Evolutionary conservation across 2,113 vertebrate genomes (phyloP), one percentile per base, ranked within the genome.

Genomic region (Chloropsis cyanopogon): DNA sequence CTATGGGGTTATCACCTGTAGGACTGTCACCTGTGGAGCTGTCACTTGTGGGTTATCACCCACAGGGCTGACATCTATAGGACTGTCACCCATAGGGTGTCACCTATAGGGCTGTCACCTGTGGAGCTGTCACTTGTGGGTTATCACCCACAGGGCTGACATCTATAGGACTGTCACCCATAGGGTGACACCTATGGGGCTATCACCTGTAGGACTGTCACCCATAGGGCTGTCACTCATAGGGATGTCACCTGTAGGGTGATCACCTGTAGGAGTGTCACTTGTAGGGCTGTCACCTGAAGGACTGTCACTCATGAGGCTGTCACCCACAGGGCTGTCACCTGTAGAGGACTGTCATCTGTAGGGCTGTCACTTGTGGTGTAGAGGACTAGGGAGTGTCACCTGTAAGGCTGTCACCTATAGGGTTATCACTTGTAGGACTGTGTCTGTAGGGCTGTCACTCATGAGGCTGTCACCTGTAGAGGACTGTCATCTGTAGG

Each of bases 401-500:
- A 53, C 69, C 7, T 2, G 2, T 44, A 8, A 26, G 22, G 3
- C 4, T 69, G 26, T 50, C 35, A 50, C 18, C 9, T 4, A 2
- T 28, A 12, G 44, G 1, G 1, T 2, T 42, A 22, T 42, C 70
- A 54, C 22, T 10, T 37, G 37, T 37, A 37, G 37, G 37, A 37
- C 37, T 37, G 37, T 37, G 8, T 37, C 29, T 4, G 3, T 5
- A 9, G 52, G 23, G 4, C 2, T 56, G 13, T 31, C 68, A 13
- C 26, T 5, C 2, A 1, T 8, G 5, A 29, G 22, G 5, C 0
- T 33, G 15, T 29, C 23, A 63, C 12, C 6, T 4, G 0, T 14
- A 1, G 8, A 9, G 1, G n/a, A n/a, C 1, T 26, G 2, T 39
- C 72, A 31, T 14, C 4, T 1, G 0, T 5, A 9, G 14, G 11